Evolutionary conservation across 1,140 invertebrate species (phyloP).

Genomic region (Drosophila repletoides): DNA sequence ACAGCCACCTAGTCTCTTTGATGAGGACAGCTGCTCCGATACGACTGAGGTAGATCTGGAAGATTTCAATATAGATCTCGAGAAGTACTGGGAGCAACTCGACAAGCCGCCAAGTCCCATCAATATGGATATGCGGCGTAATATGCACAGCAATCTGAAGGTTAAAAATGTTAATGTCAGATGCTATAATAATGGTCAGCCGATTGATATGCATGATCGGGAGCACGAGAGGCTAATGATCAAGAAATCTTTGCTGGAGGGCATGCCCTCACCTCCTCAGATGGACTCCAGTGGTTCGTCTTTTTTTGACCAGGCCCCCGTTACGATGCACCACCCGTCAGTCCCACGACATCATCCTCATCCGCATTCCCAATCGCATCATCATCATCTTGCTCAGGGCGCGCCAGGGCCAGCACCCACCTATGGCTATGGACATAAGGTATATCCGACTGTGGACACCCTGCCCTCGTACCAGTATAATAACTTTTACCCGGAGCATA

Average conservation of each 20-base stretch:
- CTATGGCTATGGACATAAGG: conserved; percentile 69
- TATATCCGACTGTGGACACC: conserved; percentile 71
- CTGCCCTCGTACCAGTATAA: conserved; percentile 81
- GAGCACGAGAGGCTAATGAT: conserved; percentile 81
- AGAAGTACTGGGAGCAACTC: conserved; percentile 81
- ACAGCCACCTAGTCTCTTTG: conserved; percentile 69
- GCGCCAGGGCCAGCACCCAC: conserved; percentile 1
- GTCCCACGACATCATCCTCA: background rate
- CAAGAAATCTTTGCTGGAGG: conserved; percentile 75
- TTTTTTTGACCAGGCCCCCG: conserved; percentile 79
- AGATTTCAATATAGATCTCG: conserved; percentile 81
- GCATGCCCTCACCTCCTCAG: conserved; percentile 79
- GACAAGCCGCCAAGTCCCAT: conserved; percentile 81
- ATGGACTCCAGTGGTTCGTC: conserved; percentile 62
- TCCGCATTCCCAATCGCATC: background rate
- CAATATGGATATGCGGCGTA: conserved; percentile 80
- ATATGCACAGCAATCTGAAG: conserved; percentile 80
- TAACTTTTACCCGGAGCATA: conserved; percentile 77
- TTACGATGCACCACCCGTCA: conserved; percentile 34
- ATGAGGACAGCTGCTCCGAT: conserved; percentile 81
- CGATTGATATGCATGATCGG: conserved; percentile 77
- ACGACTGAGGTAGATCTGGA: conserved; percentile 81
- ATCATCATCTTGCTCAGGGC: background rate
- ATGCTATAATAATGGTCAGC: conserved; percentile 80
- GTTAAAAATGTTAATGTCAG: conserved; percentile 80